Base-by-base conservation (phyloP, 2,797 vertebrate genomes). In the Lindbergichthys nudifrons region DNA sequence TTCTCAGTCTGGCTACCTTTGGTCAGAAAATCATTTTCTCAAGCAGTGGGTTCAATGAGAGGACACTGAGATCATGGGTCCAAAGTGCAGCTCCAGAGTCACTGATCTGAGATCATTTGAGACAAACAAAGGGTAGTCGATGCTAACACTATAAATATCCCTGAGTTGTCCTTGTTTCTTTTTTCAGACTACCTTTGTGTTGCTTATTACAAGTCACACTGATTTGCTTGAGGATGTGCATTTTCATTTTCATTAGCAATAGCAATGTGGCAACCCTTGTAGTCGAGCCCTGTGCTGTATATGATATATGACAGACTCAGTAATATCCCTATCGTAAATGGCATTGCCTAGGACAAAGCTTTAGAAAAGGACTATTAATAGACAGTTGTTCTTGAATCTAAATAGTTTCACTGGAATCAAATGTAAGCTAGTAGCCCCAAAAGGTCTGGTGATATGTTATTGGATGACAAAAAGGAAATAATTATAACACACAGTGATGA, bases 101-200 rank as follows among this genome's bases (percentile, higher is more conserved):
- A 3, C 52, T 73, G 47, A 75, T 73, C 36, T 69, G 42, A 64
- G 53, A 72, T 72, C 66, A 4, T 30, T 75, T 52, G 9, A 66
- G 23, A 46, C 81, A 83, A 84, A 87, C 79, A 84, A 73, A 79
- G 3, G 57, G 45, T 50, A 64, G 53, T 61, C 50, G 32, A 62
- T 45, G 43, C 36, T 64, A 45, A 11, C 3, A 6, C 45, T 57
- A 19, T 41, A 65, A 60, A 41, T 61, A 36, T 18, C 36, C 5
- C 46, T 18, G 19, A 57, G 26, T 57, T 72, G 41, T 70, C 13
- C 15, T 18, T 14, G 10, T 21, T 39, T 26, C 2, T 21, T 70
- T 66, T 50, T 45, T 19, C 32, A 36, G 42, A 19, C 53, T 47
- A 36, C 48, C 57, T 32, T 12, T 12, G 36, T 26, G 59, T 18